Conservation (phyloP, 92 coral and sea anemone genomes). For the Diadumene lineata region DNA sequence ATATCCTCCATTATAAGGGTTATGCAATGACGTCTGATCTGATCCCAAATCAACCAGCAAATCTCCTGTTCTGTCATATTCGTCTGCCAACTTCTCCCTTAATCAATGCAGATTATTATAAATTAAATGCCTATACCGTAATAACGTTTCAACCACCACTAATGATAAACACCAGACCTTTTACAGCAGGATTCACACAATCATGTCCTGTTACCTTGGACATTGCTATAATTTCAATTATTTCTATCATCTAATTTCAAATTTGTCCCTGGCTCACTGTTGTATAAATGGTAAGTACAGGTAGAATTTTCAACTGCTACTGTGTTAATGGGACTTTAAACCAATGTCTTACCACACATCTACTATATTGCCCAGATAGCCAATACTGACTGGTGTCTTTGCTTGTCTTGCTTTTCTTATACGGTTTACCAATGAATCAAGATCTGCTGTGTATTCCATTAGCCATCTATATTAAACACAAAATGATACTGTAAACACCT, state of each 20-base stretch:
- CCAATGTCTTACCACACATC: conserved; percentile 67
- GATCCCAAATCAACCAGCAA: conserved; percentile 89
- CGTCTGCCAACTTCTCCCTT: conserved; percentile 88
- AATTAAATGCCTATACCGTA: too few species aligned
- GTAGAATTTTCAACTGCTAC: neutral
- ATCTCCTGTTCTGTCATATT: conserved; percentile 83
- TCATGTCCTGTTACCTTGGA: too few species aligned
- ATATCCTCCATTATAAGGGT: conserved; percentile 80
- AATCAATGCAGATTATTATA: neutral
- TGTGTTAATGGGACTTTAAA: too few species aligned
- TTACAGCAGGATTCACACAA: too few species aligned
- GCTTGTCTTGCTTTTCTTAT: conserved; percentile 80
- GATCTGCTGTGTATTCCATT: conserved; percentile 78
- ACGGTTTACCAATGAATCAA: conserved; percentile 64
- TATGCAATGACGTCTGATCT: conserved; percentile 94
- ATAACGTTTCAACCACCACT: too few species aligned
- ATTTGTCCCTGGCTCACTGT: too few species aligned
- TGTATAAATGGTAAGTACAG: neutral
- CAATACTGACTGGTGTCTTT: conserved; percentile 75
- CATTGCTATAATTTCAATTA: too few species aligned
- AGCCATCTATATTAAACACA: conserved; percentile 94
- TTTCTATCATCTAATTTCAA: neutral
- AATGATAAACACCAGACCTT: too few species aligned
- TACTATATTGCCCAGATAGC: conserved; percentile 87
- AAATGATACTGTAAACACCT: too few species aligned